Percentiles rank a stretch among this genome's conserved stretches.
Conservation (phyloP, 2,797 vertebrate species). For the Hippoglossus hippoglossus region DNA sequence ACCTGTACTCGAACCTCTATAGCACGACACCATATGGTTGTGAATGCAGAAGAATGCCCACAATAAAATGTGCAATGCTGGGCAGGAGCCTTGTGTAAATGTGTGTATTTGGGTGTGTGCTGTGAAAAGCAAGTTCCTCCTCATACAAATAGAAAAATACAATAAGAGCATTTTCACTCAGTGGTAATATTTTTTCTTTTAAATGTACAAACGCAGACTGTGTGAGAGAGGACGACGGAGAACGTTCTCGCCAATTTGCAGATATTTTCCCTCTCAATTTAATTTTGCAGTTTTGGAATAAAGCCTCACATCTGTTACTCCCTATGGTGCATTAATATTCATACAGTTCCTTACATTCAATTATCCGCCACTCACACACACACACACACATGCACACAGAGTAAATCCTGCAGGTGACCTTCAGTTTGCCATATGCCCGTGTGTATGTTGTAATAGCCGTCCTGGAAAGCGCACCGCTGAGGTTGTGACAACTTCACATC, state of each 20-base stretch:
- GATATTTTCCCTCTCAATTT: constrained; percentile 42
- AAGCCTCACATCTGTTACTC: constrained; percentile 47
- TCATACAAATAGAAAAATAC: neutral
- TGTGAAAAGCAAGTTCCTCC: neutral
- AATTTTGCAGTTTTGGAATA: constrained; percentile 35
- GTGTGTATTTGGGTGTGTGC: neutral
- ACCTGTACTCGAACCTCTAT: constrained; percentile 5
- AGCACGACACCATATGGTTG: constrained; percentile 2
- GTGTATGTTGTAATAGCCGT: constrained; percentile 32
- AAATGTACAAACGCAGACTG: constrained; percentile 15
- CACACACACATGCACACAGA: neutral
- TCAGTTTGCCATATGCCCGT: constrained; percentile 57
- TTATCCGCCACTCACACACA: constrained; percentile 35
- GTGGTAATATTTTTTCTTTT: constrained; percentile 4
- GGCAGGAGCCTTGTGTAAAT: neutral
- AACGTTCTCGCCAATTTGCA: constrained; percentile 12
- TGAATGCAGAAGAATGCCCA: neutral
- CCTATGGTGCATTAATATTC: constrained; percentile 58
- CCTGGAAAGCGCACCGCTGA: constrained; percentile 45
- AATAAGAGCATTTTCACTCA: neutral
- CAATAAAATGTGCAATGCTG: neutral
- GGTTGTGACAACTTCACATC: constrained; percentile 44
- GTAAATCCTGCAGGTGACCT: constrained; percentile 56
- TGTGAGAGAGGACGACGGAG: neutral
- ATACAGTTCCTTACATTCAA: constrained; percentile 61